A percentile compares a stretch with the other conserved stretches of the same genome.
These are phyloP conservation scores for Leptogaster cylindrica DNA, from an alignment of 2,888 invertebrate species.

Conservation along the genomic window DNA sequence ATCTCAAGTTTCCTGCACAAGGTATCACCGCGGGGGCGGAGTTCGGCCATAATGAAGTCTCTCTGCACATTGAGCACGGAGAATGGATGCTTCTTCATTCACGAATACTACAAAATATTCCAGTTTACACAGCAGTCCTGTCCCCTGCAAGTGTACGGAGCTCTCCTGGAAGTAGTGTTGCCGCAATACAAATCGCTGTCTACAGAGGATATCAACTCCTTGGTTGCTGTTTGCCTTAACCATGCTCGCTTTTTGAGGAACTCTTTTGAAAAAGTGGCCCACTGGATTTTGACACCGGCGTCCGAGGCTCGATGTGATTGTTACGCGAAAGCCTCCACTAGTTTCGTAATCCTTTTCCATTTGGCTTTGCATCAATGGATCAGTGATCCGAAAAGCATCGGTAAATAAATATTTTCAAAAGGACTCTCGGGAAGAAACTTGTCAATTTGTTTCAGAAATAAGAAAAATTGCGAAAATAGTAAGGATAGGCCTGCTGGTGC, in stretches of 20 bases:
- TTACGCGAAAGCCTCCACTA: conserved; percentile 42
- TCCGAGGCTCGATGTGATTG: conserved; percentile 43
- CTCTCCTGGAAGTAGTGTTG: conserved; percentile 40
- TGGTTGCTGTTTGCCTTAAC: conserved; percentile 38
- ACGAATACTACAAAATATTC: conserved; percentile 46
- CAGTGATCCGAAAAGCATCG: conserved; percentile 43
- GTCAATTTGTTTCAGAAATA: conserved; percentile 29
- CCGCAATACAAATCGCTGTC: conserved; percentile 39
- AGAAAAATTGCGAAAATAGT: conserved; percentile 40
- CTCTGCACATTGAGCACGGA: conserved; percentile 35
- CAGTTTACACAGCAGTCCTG: conserved; percentile 45
- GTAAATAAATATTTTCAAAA: conserved; percentile 25
- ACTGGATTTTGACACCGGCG: conserved; percentile 30
- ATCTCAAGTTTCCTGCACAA: conserved; percentile 23
- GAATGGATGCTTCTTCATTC: conserved; percentile 19
- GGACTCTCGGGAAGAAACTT: background rate
- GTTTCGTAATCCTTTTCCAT: conserved; percentile 44
- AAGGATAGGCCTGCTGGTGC: conserved; percentile 28
- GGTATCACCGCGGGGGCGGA: conserved; percentile 16
- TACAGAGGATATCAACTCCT: conserved; percentile 22
- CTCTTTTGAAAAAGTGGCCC: conserved; percentile 27
- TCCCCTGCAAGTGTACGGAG: conserved; percentile 44
- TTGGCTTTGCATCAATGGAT: conserved; percentile 45
- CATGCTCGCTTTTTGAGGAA: conserved; percentile 41
- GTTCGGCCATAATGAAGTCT: conserved; percentile 14